These are phyloP conservation scores for Clarias pachynema DNA, from an alignment of 2,797 vertebrate genomes.

Conservation along the genomic window DNA sequence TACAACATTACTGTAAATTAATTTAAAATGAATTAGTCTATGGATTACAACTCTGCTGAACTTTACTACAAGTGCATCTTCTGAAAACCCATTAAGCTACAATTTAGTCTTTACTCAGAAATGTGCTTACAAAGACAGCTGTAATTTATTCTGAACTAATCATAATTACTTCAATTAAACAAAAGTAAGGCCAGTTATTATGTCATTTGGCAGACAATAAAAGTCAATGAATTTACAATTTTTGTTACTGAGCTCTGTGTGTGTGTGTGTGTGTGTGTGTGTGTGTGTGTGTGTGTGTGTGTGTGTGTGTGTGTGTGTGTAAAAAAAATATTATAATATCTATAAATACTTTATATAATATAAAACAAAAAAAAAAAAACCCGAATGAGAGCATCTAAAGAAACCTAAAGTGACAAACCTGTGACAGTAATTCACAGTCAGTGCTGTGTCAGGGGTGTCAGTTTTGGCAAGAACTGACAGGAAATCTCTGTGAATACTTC, in stretches of 20 bases:
- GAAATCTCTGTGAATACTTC: not conserved
- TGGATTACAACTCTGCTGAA: not conserved
- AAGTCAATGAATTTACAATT: not conserved
- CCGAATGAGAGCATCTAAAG: no score
- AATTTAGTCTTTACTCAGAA: not conserved
- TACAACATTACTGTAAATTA: not conserved
- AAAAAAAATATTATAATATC: no score
- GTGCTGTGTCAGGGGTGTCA: not conserved
- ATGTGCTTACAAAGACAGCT: not conserved
- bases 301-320: not conserved
- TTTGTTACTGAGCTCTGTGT: not conserved
- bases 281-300: not conserved
- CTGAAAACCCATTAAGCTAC: not conserved
- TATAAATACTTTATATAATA: no score
- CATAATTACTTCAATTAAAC: not conserved
- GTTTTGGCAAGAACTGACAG: not conserved
- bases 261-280: not conserved
- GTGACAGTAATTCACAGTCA: no score
- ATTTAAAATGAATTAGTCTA: constrained; percentile 6
- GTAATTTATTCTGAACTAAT: not conserved
- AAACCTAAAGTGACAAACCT: no score
- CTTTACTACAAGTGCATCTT: not conserved
- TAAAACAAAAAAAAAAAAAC: no score
- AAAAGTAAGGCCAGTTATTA: not conserved
- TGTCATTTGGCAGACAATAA: not conserved